phyloP scores from a whole-genome alignment of 1,140 invertebrate genomes.

The Lordiphosa mommai region DNA sequence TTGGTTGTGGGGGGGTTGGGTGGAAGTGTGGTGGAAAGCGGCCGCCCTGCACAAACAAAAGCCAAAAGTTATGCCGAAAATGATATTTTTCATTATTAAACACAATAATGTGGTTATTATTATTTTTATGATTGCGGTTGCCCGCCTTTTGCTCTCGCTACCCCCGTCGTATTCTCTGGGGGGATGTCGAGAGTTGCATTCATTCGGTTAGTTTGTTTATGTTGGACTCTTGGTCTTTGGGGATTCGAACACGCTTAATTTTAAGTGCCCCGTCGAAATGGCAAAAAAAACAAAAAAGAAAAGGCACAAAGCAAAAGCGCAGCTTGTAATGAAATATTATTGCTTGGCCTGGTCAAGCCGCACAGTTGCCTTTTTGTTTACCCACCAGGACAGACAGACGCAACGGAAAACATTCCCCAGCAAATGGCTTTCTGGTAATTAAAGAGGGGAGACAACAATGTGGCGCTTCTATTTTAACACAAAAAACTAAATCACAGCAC shows the following conservation, averaged over 20 bases:
- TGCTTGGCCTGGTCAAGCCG: constrained; percentile 40
- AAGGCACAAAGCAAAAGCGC: constrained; percentile 31
- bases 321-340: constrained; percentile 70
- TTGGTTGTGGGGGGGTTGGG: constrained; percentile 6
- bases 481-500: constrained; percentile 42
- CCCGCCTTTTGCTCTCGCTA: constrained; percentile 20
- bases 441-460: constrained; percentile 33
- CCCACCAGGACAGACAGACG: constrained; percentile 36
- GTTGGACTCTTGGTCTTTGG: constrained; percentile 76
- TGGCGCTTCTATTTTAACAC: constrained; percentile 44
- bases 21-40: constrained; percentile 16
- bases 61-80: constrained; percentile 75
- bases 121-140: constrained; percentile 76
- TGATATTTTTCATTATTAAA: constrained; percentile 79
- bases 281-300: constrained; percentile 23
- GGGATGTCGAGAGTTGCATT: constrained; percentile 50
- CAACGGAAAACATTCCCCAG: constrained; percentile 69
- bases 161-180: constrained; percentile 37
- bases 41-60: constrained; percentile 59
- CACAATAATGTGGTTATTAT: constrained; percentile 79
- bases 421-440: constrained; percentile 70
- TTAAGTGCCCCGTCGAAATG: constrained; percentile 73
- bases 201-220: constrained; percentile 77
- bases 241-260: constrained; percentile 78
- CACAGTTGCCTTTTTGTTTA: constrained; percentile 30